Evolutionary conservation across 2,113 vertebrate genomes (phyloP).

Genomic region (Gopherus evgoodei): DNA sequence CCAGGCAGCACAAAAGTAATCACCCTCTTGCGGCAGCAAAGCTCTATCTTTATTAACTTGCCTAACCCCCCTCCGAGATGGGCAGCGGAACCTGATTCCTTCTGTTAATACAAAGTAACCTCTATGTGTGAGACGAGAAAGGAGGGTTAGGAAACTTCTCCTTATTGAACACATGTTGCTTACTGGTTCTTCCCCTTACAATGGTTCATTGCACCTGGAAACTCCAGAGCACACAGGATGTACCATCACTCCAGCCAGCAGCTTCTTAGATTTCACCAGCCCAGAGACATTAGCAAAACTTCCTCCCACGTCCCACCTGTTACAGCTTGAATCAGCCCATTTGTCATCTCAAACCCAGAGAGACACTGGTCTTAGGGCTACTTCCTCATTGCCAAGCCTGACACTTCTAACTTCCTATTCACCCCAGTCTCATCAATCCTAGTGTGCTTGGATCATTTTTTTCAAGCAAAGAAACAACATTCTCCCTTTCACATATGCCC

Average conservation of each 20-base stretch:
- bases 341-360: not conserved
- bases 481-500: not conserved
- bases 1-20: not conserved
- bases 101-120: not conserved
- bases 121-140: not conserved
- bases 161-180: not conserved
- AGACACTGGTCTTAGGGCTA: not conserved
- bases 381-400: accelerated
- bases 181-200: not conserved
- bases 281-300: not conserved
- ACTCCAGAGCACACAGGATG: not conserved
- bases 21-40: not conserved
- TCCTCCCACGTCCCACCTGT: not conserved
- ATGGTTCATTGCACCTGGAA: not conserved
- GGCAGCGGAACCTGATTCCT: not conserved
- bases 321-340: not conserved
- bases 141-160: not conserved
- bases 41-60: not conserved
- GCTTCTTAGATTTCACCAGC: not conserved
- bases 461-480: not conserved
- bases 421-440: not conserved
- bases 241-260: not conserved
- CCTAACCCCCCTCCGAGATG: accelerated
- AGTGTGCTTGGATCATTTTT: not conserved
- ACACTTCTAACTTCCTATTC: not conserved